Evolutionary conservation across 2,888 invertebrate species (phyloP).

Genomic region (Frankliniella intonsa): DNA sequence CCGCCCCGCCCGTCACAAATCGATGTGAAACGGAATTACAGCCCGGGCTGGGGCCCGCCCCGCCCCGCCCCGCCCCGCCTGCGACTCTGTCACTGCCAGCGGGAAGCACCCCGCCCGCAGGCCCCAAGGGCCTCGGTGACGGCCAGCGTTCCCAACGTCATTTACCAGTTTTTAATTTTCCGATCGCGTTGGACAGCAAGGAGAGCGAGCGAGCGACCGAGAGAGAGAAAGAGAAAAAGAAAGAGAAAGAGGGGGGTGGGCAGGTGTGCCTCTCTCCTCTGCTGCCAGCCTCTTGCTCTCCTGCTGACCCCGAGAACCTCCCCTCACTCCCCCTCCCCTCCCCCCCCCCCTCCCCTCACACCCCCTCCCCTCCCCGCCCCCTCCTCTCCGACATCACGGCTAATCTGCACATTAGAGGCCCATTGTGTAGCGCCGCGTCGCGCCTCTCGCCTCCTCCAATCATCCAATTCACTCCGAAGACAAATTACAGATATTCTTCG

Average conservation of each 20-base stretch:
- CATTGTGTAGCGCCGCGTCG: neutral
- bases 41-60: neutral
- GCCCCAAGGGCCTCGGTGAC: neutral
- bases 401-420: conserved; percentile 22
- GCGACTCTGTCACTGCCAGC: neutral
- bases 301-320: too few relatives aligned
- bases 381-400: neutral
- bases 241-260: conserved; percentile 16
- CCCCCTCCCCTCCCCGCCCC: neutral
- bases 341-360: neutral
- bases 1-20: conserved; percentile 12
- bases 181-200: neutral
- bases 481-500: conserved; percentile 25
- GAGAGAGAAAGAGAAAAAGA: conserved; percentile 31
- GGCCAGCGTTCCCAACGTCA: neutral
- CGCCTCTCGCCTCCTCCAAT: neutral
- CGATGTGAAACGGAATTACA: conserved; percentile 19
- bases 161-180: conserved; percentile 20
- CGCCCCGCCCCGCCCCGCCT: too few relatives aligned
- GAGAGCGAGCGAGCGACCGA: neutral
- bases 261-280: neutral
- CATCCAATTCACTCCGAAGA: conserved; percentile 25
- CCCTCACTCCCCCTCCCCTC: neutral
- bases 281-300: too few relatives aligned
- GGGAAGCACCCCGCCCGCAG: neutral